Evolutionary conservation across 2,113 vertebrate species (phyloP), one percentile per base, ranked within the genome.

Genomic region (Sylvietta virens): DNA sequence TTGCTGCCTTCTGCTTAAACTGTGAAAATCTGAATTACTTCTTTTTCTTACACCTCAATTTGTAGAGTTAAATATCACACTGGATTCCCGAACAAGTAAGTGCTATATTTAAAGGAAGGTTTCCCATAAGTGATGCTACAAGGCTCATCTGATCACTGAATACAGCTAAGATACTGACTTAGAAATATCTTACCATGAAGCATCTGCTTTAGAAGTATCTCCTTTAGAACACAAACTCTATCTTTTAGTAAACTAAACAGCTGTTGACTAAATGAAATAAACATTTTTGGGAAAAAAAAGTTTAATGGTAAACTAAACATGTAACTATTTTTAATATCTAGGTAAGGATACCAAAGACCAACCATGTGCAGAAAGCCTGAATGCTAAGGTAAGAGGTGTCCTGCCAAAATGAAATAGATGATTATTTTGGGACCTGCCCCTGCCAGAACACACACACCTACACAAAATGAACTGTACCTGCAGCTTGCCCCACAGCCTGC

Each of bases 401-500:
- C 35, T 42, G 44, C 10, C n/a, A 73, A 44, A 80, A 26, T 62
- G 28, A 81, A 92, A 62, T 1, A 73, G 45, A 73, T 40, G 35
- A 15, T 86, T 45, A 23, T 69, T 50, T 45, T 47, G 35, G 30
- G 37, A 80, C 7, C n/a, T 57, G 6, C 6, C 11, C 31, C 15
- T 21, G 5, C 26, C 39, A 65, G 1, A 33, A 21, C 30, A 24
- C 24, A 74, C 33, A 83, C 19, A 45, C 28, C 57, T 9, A 80
- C 17, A 31, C 9, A 78, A 60, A 61, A 69, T 11, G 86, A 77
- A 23, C 93, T 76, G 35, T 96, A 99, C 99, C 99, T 99, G 99
- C 31, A 99, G 96, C 84, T 99, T 99, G 4, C 99, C 99, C 99
- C 99, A 99, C 28, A 99, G 96, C 9, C 99, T 98, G 97, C 99